Evolutionary conservation across 92 coral and sea anemone genomes (phyloP).

Genomic region (Ricordea florida): DNA sequence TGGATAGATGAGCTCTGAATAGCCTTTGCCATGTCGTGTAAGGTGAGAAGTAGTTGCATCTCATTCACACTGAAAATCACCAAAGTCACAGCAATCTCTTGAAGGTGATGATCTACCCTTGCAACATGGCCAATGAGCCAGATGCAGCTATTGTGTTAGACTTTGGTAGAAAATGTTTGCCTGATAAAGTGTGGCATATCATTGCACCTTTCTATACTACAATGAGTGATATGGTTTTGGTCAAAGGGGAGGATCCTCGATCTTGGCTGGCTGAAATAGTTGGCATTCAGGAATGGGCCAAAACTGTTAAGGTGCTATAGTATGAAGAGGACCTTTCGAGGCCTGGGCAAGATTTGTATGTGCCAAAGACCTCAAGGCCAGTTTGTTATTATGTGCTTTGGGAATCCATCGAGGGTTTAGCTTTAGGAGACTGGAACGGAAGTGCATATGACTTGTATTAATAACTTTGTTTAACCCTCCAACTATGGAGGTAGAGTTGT

Average conservation of each 20-base stretch:
- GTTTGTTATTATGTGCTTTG: slow-evolving; percentile 28
- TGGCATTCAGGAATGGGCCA: slow-evolving; percentile 20
- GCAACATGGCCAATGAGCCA: not conserved
- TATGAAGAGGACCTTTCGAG: slow-evolving; percentile 18
- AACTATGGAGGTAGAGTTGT: too few relatives aligned
- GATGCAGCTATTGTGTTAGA: slow-evolving; percentile 17
- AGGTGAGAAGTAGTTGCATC: too few relatives aligned
- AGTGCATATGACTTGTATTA: too few relatives aligned
- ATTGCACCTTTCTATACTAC: slow-evolving; percentile 37
- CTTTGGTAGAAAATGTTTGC: slow-evolving; percentile 6
- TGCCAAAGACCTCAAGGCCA: not conserved
- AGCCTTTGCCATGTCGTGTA: too few relatives aligned
- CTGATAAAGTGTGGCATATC: slow-evolving; percentile 13
- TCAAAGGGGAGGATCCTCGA: slow-evolving; percentile 21
- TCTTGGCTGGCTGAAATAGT: slow-evolving; percentile 50
- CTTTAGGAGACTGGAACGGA: too few relatives aligned
- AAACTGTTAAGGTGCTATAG: slow-evolving; percentile 26
- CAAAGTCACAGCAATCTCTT: not conserved
- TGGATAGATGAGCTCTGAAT: too few relatives aligned
- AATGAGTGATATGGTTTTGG: slow-evolving; percentile 23
- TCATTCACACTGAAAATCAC: not conserved
- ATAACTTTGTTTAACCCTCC: too few relatives aligned
- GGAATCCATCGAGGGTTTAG: slow-evolving; percentile 10
- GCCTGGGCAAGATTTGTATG: not conserved
- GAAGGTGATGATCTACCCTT: slow-evolving; percentile 42